Evolutionary conservation across 2,888 invertebrate species (phyloP), one percentile per base, ranked within the genome.

Genomic region (Halictus quadricinctus): DNA sequence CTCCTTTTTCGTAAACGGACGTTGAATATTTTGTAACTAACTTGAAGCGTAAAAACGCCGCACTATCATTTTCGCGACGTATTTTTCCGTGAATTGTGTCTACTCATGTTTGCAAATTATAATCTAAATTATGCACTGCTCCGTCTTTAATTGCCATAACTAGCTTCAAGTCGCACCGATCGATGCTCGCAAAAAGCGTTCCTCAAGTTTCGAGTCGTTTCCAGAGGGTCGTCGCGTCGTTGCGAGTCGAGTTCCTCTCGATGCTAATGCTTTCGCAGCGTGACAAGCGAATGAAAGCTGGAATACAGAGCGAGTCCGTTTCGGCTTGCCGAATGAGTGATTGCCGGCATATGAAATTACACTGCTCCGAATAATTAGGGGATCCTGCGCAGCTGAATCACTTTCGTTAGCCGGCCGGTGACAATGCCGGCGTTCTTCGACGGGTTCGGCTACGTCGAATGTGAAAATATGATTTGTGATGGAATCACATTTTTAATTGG

Each of bases 281-380:
- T 69, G 69, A 69, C 41, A 21, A 41, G 69, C 21, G 43, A n/a
- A 69, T n/a, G 69, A 69, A 69, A 69, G 69, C 36, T 43, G 69
- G 41, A 69, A 69, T 69, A 41, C 43, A 15, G 18, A 41, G 36
- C 36, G 66, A 36, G 66, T 21, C 66, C 18, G 69, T 69, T 41
- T 69, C 69, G 64, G 64, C 58, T 25, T 3, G 29, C 29, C 3
- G n/a, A 29, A 29, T 12, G 25, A 29, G 29, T 25, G 29, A 5
- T 10, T 29, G n/a, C 13, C 29, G 29, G n/a, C 64, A 64, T 25
- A 29, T 12, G 64, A 25, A 29, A 64, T 25, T 13, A 25, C 29
- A 13, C 25, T 4, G 41, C 41, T 21, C 36, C 41, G 69, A 43
- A 69, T 69, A 69, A 69, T 69, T 69, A 69, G 41, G 21, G n/a